A percentile compares a stretch with the other conserved stretches of the same genome.
phyloP scores from a whole-genome alignment of 2,797 vertebrate species.

The Oreochromis mossambicus region DNA sequence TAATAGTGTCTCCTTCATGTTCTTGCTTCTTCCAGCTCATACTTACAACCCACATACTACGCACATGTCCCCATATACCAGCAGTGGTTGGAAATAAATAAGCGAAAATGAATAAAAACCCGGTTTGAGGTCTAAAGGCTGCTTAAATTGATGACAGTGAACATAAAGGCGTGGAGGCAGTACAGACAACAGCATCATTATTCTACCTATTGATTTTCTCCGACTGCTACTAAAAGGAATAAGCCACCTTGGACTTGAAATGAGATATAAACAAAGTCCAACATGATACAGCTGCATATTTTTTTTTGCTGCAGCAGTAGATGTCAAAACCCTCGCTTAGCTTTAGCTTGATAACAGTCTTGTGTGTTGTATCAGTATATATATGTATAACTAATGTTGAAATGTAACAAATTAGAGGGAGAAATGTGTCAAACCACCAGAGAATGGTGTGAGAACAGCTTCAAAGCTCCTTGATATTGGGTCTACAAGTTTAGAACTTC shows the following conservation, averaged over 20 bases:
- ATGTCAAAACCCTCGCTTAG: background rate
- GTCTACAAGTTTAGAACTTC: background rate
- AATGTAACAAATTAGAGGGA: background rate
- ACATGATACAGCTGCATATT: constrained; percentile 41
- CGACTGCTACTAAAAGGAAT: constrained; percentile 41
- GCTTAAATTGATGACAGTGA: constrained; percentile 59
- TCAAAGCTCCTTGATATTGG: background rate
- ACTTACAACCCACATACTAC: background rate
- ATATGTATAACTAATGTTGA: background rate
- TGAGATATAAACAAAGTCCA: constrained; percentile 66
- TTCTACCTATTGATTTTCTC: constrained; percentile 71
- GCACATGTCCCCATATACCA: background rate
- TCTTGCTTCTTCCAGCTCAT: background rate
- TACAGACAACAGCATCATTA: constrained; percentile 65
- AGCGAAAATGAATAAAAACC: constrained; percentile 51
- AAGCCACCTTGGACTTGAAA: constrained; percentile 54
- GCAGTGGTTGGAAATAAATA: constrained; percentile 39
- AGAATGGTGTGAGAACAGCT: background rate
- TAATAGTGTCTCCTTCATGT: constrained; percentile 2
- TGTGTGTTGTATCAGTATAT: background rate
- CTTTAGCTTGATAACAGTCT: background rate
- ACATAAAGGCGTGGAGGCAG: constrained; percentile 41
- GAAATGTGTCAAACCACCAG: background rate
- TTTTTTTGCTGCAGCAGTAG: constrained; percentile 1
- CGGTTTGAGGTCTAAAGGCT: constrained; percentile 35